phyloP scores from a whole-genome alignment of 2,113 vertebrate genomes.

The Pterophyllum scalare region DNA sequence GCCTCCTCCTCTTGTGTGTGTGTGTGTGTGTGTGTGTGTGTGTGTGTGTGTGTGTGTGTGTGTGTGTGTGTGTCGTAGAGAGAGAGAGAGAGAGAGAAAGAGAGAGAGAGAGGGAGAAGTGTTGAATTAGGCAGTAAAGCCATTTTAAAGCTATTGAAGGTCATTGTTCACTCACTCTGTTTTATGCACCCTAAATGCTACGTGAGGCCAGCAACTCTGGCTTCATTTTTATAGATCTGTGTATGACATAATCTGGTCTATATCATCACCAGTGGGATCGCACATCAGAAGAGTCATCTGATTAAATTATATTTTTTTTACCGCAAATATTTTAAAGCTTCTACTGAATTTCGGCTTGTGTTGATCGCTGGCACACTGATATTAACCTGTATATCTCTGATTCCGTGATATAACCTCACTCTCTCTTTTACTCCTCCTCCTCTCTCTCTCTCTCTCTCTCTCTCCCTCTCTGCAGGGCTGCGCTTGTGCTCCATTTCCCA shows the following conservation, averaged over 20 bases:
- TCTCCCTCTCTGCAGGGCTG: constrained; percentile 66
- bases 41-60: constrained; percentile 20
- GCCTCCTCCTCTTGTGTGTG: constrained; percentile 53
- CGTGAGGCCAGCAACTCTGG: constrained; percentile 18
- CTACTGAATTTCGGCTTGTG: background rate
- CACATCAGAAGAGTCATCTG: background rate
- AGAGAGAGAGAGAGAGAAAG: background rate
- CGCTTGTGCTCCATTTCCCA: constrained; percentile 69
- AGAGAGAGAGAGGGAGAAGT: constrained; percentile 6
- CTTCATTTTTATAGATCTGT: constrained; percentile 41
- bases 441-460: constrained; percentile 51
- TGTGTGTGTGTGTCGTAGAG: background rate
- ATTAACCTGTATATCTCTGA: constrained; percentile 55
- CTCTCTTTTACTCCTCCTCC: background rate
- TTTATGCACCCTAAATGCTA: constrained; percentile 57
- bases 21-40: background rate
- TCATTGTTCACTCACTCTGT: constrained; percentile 71
- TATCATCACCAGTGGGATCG: background rate
- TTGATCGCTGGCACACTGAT: constrained; percentile 12
- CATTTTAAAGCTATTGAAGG: constrained; percentile 72
- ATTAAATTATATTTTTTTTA: constrained; percentile 6
- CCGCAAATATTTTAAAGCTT: background rate
- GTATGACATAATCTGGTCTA: constrained; percentile 44
- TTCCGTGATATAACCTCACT: background rate
- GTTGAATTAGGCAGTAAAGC: constrained; percentile 60